Conservation (phyloP, 2,113 vertebrate species). For the Cyphomyrus discorhynchus region DNA sequence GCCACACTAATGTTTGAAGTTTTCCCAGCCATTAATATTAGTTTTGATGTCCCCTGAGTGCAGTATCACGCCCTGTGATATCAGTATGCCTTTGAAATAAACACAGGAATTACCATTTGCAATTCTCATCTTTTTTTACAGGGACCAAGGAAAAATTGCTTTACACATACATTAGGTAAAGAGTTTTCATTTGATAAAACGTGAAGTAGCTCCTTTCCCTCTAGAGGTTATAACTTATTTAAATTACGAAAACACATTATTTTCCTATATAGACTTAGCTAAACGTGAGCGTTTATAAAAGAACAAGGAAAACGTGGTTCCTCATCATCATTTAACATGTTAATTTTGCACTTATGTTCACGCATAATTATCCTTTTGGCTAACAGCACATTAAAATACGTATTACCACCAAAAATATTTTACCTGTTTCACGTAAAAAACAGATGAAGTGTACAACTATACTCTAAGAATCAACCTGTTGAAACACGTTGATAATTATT, state of each 20-base stretch:
- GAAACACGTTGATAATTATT: neutral
- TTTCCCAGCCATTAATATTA: neutral
- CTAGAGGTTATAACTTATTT: neutral
- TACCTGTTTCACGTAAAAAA: neutral
- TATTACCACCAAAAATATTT: neutral
- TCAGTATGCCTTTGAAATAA: neutral
- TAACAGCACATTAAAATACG: neutral
- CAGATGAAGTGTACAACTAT: neutral
- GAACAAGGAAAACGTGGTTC: neutral
- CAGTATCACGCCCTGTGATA: neutral
- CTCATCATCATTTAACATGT: neutral
- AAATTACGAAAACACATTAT: neutral
- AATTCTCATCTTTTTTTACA: neutral
- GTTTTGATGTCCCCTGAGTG: neutral
- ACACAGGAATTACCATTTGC: neutral
- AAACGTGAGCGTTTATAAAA: neutral
- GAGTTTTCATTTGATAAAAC: neutral
- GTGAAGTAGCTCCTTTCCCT: neutral
- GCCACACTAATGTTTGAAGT: neutral
- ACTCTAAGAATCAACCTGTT: neutral
- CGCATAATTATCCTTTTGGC: neutral
- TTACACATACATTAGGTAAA: neutral
- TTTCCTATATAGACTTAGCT: neutral
- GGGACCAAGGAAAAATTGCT: neutral
- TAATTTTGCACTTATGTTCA: neutral